Percentiles rank a stretch among this genome's conserved stretches.
Evolutionary conservation across 2,113 vertebrate genomes (phyloP).

Genomic region (Lycocorax pyrrhopterus): DNA sequence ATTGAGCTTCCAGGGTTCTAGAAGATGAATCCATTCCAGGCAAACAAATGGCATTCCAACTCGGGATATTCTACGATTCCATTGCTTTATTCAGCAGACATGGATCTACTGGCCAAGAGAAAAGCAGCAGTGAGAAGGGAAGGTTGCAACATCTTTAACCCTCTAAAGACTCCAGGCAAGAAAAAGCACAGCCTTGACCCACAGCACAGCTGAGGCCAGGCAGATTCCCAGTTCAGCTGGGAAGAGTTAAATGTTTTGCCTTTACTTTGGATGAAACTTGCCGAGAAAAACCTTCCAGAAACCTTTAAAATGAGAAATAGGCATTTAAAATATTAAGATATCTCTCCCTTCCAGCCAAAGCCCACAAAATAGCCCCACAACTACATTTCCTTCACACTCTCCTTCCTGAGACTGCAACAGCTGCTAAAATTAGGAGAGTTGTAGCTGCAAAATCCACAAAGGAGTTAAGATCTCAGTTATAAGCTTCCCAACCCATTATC

Average conservation of each 20-base stretch:
- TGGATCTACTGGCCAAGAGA: neutral
- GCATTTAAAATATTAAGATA: neutral
- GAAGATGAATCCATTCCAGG: neutral
- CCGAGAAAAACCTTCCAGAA: neutral
- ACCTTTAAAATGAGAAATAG: neutral
- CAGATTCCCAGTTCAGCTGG: neutral
- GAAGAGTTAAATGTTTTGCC: neutral
- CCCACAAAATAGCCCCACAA: neutral
- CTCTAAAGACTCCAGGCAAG: neutral
- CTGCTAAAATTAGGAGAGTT: neutral
- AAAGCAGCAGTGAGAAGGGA: neutral
- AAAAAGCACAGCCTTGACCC: neutral
- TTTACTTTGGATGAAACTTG: neutral
- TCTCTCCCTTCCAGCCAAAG: neutral
- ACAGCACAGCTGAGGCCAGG: neutral
- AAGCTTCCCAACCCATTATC: constrained; percentile 25
- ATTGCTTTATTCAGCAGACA: neutral
- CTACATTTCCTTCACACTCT: neutral
- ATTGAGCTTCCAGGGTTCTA: neutral
- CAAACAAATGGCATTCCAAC: neutral
- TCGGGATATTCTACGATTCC: neutral
- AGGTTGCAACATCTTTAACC: neutral
- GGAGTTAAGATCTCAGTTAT: constrained; percentile 27
- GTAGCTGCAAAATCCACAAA: constrained; percentile 19
- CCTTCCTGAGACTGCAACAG: neutral